Evolutionary conservation across 2,113 vertebrate genomes (phyloP), one percentile per base, ranked within the genome.

Genomic region (Urocolius indicus): DNA sequence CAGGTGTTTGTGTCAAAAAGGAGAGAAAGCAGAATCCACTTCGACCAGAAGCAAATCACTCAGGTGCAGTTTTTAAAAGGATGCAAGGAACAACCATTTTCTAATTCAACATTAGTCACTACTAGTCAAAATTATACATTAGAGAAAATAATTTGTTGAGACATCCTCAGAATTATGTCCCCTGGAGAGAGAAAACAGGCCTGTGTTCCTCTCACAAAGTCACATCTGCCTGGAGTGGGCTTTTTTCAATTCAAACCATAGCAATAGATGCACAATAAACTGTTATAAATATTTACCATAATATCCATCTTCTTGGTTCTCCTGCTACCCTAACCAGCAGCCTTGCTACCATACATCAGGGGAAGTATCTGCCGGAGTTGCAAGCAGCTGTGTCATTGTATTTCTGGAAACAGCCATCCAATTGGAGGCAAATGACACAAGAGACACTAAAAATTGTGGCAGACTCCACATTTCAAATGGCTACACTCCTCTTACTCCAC

Each of bases 281-380:
- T n/a, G 38, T 59, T 80, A 63, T 15, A 95, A 93, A 46, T 94
- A 90, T 84, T 92, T 87, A 84, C 79, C 45, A 14, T 48, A 58
- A 68, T 17, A 61, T 34, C 57, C 57, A 41, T 51, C 68, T 59
- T 66, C 49, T 65, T 59, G 49, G 20, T 76, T 74, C 32, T 92
- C 62, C 46, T 54, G 51, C 59, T 81, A 59, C 62, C 27, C 67
- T 2, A 45, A 29, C 54, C 74, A 87, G 66, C n/a, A 79, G 38
- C 51, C 58, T n/a, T 13, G 17, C 48, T 59, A 11, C 54, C 18
- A 27, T 67, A 55, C 49, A 59, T 81, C 69, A 45, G 36, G 5
- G 59, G 36, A 62, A 55, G 27, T 55, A 62, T 66, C 45, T 71
- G 62, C 8, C 83, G 62, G 55, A 84, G 67, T 57, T 86, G 61